Base-by-base conservation (phyloP, 2,888 invertebrate species). In the Conops quadrifasciatus region DNA sequence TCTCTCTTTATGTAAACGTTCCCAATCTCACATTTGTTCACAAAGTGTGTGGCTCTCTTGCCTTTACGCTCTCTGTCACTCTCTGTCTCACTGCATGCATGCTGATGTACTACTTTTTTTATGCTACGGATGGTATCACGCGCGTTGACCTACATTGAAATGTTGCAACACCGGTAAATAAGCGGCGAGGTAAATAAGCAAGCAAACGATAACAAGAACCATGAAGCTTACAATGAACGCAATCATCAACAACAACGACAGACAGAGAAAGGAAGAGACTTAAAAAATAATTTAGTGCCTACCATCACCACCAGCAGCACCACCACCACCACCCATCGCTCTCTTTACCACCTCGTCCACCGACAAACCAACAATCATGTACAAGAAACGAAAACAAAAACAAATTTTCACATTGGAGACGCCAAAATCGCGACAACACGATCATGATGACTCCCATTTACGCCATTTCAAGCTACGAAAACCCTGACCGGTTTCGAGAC, bases 81-180 rank as follows among this genome's bases (percentile, higher is more conserved):
- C 65, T 53, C 51, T 53, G 9, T 53, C 26, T 47, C 13, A 21
- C 21, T 30, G n/a, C 1, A 5, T 16, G 30, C 59, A 26, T 30
- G 59, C 2, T 24, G 3, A 28, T n/a, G 36, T 60, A 60, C 60
- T 21, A 60, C 36, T 5, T 56, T 56, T 26, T 56, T 43, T 28
- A 26, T 26, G 49, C 62, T 51, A 59, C 63, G 51, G 67, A 58
- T 56, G 71, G 67, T 58, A 71, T 67, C 71, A 24, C 28, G 65
- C 65, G 62, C 26, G 67, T 67, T 73, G 73, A 71, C 73, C 73
- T 73, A 73, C 71, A 71, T 73, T 73, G 60, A 16, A 71, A 56
- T 36, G 71, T 71, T 71, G 53, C 73, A 73, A 71, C 66, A 73
- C 73, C 71, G 71, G 70, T 60, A 64, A 58, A 58, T 28, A 53